Percentiles rank a stretch among this genome's conserved stretches.
Evolutionary conservation across 2,888 invertebrate genomes (phyloP).

Genomic region (Lymantria dispar): DNA sequence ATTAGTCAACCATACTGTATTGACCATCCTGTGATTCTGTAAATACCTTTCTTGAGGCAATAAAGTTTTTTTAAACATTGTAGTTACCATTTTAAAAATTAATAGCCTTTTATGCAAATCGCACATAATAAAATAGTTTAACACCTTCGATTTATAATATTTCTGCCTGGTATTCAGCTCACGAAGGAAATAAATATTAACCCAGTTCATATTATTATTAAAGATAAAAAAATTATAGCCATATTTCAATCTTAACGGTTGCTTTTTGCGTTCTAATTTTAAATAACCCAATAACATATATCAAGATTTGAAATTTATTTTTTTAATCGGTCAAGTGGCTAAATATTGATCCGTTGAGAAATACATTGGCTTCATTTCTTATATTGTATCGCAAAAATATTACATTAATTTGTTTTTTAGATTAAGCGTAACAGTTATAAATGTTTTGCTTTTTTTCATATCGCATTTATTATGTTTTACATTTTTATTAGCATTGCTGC

Average conservation of each 20-base stretch:
- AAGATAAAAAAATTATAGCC: constrained; percentile 2
- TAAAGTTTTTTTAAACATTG: no score
- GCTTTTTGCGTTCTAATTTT: constrained; percentile 6
- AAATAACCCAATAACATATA: constrained; percentile 7
- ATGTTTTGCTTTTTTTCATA: no score
- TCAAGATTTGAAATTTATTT: constrained; percentile 1
- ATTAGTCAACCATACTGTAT: no score
- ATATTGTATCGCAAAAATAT: background rate
- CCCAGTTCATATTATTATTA: constrained; percentile 1
- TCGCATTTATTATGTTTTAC: no score
- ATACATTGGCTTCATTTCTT: constrained; percentile 1
- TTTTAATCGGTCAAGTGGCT: constrained; percentile 9
- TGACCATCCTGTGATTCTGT: no score
- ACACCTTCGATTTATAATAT: background rate
- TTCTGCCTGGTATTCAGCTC: background rate
- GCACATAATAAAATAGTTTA: background rate
- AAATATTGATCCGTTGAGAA: background rate
- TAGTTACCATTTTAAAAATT: no score
- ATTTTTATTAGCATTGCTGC: no score
- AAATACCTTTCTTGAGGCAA: no score
- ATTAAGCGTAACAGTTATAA: no score
- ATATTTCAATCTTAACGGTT: constrained; percentile 3
- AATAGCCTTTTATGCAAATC: no score
- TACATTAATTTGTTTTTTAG: background rate
- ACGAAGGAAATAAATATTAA: constrained; percentile 8